Percentiles rank a stretch among this genome's conserved stretches.
These are phyloP conservation scores for Poeciliopsis paucimaculata DNA, from an alignment of 2,797 vertebrate genomes.

Conservation along the genomic window DNA sequence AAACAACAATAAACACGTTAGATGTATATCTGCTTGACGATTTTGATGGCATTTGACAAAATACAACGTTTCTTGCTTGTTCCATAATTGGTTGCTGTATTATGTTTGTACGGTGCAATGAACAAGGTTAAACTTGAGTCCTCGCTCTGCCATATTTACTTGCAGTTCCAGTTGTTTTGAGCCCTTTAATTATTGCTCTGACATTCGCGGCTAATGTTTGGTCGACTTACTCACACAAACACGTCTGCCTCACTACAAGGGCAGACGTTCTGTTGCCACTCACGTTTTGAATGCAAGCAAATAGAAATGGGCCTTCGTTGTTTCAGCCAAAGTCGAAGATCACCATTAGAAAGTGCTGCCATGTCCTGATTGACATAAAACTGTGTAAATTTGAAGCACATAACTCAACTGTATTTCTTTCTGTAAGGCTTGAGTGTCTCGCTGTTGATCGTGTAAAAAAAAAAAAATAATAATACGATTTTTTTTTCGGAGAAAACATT, in stretches of 20 bases:
- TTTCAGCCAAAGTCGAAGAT: not conserved
- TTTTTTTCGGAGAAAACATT: not conserved
- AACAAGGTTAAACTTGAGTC: not conserved
- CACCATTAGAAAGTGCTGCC: not conserved
- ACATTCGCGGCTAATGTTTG: not conserved
- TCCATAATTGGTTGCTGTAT: too few species aligned
- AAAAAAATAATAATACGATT: not conserved
- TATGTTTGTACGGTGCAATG: too few species aligned
- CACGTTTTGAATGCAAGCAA: not conserved
- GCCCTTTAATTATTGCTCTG: not conserved
- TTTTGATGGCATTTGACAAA: too few species aligned
- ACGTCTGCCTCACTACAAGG: not conserved
- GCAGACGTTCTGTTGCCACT: not conserved
- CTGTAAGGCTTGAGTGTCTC: not conserved
- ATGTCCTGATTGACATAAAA: not conserved
- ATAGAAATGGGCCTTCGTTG: not conserved
- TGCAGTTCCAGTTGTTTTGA: not conserved
- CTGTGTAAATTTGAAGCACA: not conserved
- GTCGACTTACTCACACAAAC: not conserved
- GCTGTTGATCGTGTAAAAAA: not conserved
- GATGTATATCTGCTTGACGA: too few species aligned
- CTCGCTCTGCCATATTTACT: not conserved
- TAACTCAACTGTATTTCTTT: not conserved
- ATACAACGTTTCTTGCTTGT: too few species aligned
- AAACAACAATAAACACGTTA: too few species aligned